Evolutionary conservation across 2,797 vertebrate species (phyloP).

Genomic region (Falco peregrinus): DNA sequence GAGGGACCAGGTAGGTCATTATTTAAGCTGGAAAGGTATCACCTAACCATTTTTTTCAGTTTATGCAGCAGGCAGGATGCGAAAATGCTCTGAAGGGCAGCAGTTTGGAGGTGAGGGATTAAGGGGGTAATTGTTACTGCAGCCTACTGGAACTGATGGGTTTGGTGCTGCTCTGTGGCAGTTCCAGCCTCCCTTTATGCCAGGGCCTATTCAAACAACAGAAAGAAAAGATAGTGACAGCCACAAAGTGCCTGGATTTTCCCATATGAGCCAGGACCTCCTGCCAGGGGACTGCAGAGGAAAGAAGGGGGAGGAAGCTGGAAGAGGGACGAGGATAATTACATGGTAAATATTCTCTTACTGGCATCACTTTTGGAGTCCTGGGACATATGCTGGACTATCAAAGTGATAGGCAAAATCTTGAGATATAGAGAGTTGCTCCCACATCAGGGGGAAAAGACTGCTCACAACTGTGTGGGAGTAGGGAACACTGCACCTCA

Average conservation of each 20-base stretch:
- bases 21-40: neutral
- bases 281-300: neutral
- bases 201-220: neutral
- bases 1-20: neutral
- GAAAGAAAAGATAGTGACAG: neutral
- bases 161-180: neutral
- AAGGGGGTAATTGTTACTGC: neutral
- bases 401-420: neutral
- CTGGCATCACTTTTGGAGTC: neutral
- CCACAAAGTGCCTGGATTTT: neutral
- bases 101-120: neutral
- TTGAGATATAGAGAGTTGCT: neutral
- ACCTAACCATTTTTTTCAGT: neutral
- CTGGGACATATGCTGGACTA: neutral
- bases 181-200: neutral
- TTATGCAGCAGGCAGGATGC: neutral
- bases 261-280: neutral
- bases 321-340: neutral
- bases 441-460: neutral
- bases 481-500: fast-evolving
- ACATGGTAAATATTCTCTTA: neutral
- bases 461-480: neutral
- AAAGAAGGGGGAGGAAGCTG: neutral
- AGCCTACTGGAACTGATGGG: neutral
- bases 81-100: neutral